phyloP scores from a whole-genome alignment of 37 sponge, comb jelly and placozoan species.

The Ianthella basta region DNA sequence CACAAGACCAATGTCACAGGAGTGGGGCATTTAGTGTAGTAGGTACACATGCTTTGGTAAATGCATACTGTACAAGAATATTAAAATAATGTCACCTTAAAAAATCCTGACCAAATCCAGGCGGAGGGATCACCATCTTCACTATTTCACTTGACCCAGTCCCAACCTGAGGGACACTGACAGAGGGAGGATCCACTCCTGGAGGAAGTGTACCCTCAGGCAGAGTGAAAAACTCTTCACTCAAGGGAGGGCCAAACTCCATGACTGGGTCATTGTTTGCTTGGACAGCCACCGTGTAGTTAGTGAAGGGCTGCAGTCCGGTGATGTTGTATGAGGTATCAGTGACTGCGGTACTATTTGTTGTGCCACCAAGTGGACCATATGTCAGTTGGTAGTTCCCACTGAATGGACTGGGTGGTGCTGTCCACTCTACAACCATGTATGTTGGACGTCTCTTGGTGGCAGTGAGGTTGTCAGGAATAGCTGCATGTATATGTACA shows the following conservation, averaged over 20 bases:
- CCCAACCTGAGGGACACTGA: background rate
- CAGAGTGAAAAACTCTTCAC: background rate
- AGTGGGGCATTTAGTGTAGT: no score
- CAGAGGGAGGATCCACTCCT: background rate
- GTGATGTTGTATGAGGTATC: conserved; percentile 1
- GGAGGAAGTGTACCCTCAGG: background rate
- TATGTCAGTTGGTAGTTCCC: conserved; percentile 17
- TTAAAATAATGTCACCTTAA: background rate
- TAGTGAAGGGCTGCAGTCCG: conserved; percentile 4
- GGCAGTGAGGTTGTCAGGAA: background rate
- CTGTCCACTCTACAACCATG: conserved; percentile 2
- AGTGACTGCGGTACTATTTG: background rate
- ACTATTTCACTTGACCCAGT: background rate
- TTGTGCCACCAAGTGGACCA: background rate
- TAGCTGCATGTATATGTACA: background rate
- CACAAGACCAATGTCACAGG: no score
- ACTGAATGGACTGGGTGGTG: conserved; percentile 6
- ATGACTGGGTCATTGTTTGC: background rate
- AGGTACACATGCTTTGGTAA: no score
- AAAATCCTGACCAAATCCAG: background rate
- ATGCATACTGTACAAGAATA: no score
- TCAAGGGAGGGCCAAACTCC: background rate
- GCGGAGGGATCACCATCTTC: background rate
- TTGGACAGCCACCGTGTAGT: background rate
- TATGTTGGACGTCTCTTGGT: background rate